Percentiles rank a stretch among this genome's conserved stretches.
phyloP scores from a whole-genome alignment of 2,113 vertebrate genomes.

The Odocoileus virginianus region DNA sequence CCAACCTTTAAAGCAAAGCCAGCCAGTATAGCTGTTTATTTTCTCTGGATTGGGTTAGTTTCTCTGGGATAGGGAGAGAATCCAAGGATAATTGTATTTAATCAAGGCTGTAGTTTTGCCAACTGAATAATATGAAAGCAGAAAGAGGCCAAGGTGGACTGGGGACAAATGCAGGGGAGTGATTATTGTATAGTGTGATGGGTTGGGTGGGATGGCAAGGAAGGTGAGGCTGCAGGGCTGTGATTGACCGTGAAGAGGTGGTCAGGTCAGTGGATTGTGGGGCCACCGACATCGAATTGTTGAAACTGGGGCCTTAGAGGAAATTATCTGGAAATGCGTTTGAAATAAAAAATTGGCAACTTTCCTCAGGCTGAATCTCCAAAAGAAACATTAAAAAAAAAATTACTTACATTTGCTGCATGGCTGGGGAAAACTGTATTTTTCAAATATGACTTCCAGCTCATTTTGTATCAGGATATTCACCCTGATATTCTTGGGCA shows the following conservation, averaged over 20 bases:
- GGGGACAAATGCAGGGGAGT: not conserved
- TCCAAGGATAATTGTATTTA: not conserved
- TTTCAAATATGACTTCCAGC: slow-evolving; percentile 42
- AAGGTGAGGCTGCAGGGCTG: not conserved
- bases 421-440: slow-evolving; percentile 7
- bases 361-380: slow-evolving; percentile 37
- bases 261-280: not conserved
- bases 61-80: not conserved
- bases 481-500: slow-evolving; percentile 46
- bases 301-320: not conserved
- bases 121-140: not conserved
- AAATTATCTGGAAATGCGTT: slow-evolving; percentile 3
- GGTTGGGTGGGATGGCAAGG: not conserved
- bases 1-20: not conserved
- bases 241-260: not conserved
- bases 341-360: slow-evolving; percentile 26
- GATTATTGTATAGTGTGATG: not conserved
- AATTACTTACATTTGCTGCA: slow-evolving; percentile 28
- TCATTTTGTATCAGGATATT: slow-evolving; percentile 32
- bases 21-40: not conserved
- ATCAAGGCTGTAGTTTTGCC: slow-evolving; percentile 3
- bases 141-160: not conserved
- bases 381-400: slow-evolving; percentile 42
- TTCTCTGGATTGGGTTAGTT: not conserved
- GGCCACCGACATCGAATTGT: not conserved